phyloP scores from a whole-genome alignment of 1,140 invertebrate species.

The Schmidtea mediterranea region DNA sequence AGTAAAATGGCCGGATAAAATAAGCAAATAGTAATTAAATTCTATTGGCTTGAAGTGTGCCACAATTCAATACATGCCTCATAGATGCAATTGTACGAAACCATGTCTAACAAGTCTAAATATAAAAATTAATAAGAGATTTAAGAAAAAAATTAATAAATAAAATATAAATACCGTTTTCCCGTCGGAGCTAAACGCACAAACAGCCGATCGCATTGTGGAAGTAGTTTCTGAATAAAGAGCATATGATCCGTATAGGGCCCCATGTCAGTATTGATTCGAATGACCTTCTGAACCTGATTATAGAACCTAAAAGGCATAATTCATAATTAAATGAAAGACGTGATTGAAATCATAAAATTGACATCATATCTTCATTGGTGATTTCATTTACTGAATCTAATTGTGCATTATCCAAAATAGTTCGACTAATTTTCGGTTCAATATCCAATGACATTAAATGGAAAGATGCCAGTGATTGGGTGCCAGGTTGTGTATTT shows the following conservation, averaged over 20 bases:
- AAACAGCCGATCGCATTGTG: constrained; percentile 73
- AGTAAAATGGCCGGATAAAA: too few species aligned
- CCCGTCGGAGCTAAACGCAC: constrained; percentile 76
- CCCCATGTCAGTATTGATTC: constrained; percentile 29
- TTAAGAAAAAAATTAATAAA: not conserved
- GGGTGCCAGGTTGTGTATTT: constrained; percentile 81
- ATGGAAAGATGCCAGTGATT: constrained; percentile 78
- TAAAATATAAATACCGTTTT: constrained; percentile 36
- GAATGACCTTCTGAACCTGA: not conserved
- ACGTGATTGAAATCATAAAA: not conserved
- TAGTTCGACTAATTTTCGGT: constrained; percentile 42
- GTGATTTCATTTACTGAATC: not conserved
- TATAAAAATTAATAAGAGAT: too few species aligned
- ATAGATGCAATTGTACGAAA: too few species aligned
- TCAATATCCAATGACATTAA: constrained; percentile 44
- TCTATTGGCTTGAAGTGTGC: too few species aligned
- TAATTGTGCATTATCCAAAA: constrained; percentile 16
- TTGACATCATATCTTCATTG: not conserved
- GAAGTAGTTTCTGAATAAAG: constrained; percentile 85
- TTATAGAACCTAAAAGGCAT: not conserved
- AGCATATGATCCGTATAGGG: constrained; percentile 90
- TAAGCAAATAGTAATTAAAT: too few species aligned
- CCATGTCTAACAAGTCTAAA: too few species aligned
- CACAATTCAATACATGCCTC: too few species aligned
- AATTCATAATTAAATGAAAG: not conserved